phyloP scores from a whole-genome alignment of 2,113 vertebrate species.

The Sphaerodactylus townsendi region DNA sequence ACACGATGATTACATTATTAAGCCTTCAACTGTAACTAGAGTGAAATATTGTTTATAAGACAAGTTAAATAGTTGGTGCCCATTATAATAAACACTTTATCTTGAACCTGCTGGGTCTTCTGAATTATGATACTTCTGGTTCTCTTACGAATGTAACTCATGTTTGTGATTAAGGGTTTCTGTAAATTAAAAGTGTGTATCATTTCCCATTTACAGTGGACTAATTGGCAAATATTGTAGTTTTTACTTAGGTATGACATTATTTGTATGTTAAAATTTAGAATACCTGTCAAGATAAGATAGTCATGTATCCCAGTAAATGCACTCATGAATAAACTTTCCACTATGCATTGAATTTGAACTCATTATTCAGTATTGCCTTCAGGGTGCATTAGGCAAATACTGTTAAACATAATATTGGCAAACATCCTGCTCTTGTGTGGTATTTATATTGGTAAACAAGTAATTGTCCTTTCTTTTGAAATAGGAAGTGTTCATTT shows the following conservation, averaged over 20 bases:
- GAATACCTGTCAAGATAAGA: neutral
- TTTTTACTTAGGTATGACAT: neutral
- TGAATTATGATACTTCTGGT: neutral
- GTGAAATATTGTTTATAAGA: too few relatives aligned
- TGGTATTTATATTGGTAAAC: neutral
- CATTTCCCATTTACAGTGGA: neutral
- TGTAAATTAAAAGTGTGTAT: neutral
- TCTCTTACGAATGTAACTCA: neutral
- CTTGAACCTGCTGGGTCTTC: neutral
- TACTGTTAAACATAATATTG: neutral
- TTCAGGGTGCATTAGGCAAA: neutral
- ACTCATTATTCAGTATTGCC: neutral
- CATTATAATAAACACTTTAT: neutral
- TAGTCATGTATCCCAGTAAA: neutral
- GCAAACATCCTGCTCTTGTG: neutral
- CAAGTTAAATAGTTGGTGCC: neutral
- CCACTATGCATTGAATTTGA: neutral
- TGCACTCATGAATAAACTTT: neutral
- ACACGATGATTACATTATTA: neutral
- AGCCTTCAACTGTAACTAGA: too few relatives aligned
- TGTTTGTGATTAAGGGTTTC: neutral
- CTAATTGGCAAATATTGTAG: neutral
- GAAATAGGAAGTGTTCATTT: rapidly evolving
- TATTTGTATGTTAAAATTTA: neutral
- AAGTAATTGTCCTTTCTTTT: rapidly evolving